Evolutionary conservation across 2,888 invertebrate genomes (phyloP), one percentile per base, ranked within the genome.

Genomic region (Acrobasis repandana): DNA sequence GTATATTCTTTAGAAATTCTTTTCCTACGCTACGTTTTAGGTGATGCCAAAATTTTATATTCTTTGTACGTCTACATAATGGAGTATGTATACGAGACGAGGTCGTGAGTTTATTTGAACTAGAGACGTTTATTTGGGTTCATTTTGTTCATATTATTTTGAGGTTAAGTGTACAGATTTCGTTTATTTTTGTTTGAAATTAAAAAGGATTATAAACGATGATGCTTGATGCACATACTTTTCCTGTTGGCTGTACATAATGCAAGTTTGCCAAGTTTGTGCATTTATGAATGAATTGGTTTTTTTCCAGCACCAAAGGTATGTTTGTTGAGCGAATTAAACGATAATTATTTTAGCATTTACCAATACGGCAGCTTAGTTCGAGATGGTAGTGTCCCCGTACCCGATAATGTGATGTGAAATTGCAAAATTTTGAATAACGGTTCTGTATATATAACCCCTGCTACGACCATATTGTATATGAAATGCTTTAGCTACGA

Each of bases 321-420:
- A 82, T 85, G 89, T 86, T 70, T 74, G 69, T 81, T 80, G 77
- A 83, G 84, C 79, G 68, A 68, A 65, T 77, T 75, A 86, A 85
- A 77, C 75, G 68, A 75, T 76, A 80, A 82, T 79, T 77, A 80
- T 76, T 78, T 83, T 90, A 90, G 89, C 92, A 92, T 92, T 92
- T 92, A 92, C 92, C 92, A 92, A 92, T 87, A 89, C 85, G 91
- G 90, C 91, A 90, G 91, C 90, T 88, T 90, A 85, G 82, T 77
- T 69, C 76, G 72, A 75, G 71, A 76, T 63, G 65, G 81, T 88
- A 88, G 87, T 73, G 67, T 65, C 71, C 82, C 82, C 70, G 67
- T 72, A 78, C 79, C 69, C 72, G 73, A 76, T 80, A 77, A 74
- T 80, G 78, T 75, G 64, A 59, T 61, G 61, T 64, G 62, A 62